Conservation (phyloP, 2,113 vertebrate genomes). For the Clinocottus analis region DNA sequence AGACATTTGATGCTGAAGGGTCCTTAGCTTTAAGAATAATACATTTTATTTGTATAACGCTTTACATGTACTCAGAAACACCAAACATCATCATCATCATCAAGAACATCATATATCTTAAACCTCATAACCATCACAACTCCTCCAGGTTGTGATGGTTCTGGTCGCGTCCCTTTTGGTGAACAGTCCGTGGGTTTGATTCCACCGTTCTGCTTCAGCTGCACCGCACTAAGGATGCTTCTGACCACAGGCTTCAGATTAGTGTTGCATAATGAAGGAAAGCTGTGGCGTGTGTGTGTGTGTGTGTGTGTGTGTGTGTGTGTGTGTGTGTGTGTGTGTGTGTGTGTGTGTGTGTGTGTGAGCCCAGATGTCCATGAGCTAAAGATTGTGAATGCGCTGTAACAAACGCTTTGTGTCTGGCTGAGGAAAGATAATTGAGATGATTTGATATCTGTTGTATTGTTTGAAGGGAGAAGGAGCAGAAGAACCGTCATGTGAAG, state of each 20-base stretch:
- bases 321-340: neutral
- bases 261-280: conserved; percentile 40
- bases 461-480: neutral
- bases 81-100: too few species aligned
- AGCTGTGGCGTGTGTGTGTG: conserved; percentile 18
- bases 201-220: conserved; percentile 5
- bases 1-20: too few species aligned
- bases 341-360: conserved; percentile 6
- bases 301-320: conserved; percentile 8
- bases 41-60: too few species aligned
- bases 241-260: conserved; percentile 30
- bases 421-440: conserved; percentile 5
- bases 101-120: too few species aligned
- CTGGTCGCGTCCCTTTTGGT: neutral
- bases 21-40: too few species aligned
- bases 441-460: neutral
- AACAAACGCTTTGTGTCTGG: neutral
- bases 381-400: neutral
- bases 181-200: neutral
- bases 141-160: neutral
- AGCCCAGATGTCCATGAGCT: conserved; percentile 25
- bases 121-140: too few species aligned
- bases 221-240: conserved; percentile 28
- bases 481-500: neutral
- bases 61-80: too few species aligned